phyloP scores from a whole-genome alignment of 2,113 vertebrate species.

The Ictalurus punctatus region DNA sequence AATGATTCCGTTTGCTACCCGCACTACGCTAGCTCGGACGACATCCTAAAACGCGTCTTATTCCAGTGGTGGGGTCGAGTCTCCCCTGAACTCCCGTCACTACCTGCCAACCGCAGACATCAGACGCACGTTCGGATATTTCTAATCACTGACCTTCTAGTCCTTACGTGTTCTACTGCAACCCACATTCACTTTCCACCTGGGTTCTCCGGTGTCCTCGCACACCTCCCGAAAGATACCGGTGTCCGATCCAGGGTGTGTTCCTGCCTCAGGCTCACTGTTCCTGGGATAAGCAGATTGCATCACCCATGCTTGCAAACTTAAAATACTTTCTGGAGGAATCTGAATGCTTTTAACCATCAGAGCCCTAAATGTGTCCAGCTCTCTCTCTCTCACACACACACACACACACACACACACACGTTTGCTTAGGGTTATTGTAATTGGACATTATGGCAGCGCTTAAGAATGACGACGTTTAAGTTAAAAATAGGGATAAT shows the following conservation, averaged over 20 bases:
- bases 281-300: not conserved
- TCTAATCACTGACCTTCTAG: not conserved
- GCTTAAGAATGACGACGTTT: not conserved
- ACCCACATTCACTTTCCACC: not conserved
- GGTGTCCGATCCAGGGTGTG: not conserved
- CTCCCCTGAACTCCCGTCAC: not conserved
- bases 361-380: not conserved
- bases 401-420: not conserved
- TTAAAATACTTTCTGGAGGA: not conserved
- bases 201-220: not conserved
- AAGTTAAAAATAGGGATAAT: not conserved
- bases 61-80: not conserved
- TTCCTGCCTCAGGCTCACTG: not conserved
- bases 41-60: not conserved
- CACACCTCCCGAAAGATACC: too few species aligned
- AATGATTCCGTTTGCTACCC: not conserved
- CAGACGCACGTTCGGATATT: not conserved
- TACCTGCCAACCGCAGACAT: not conserved
- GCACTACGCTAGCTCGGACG: not conserved
- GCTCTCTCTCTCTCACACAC: not conserved
- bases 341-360: not conserved
- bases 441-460: constrained; percentile 30
- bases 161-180: not conserved
- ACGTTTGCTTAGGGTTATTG: constrained; percentile 1
- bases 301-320: not conserved